phyloP scores from a whole-genome alignment of 2,888 invertebrate genomes.

The Epirrhoe alternata region DNA sequence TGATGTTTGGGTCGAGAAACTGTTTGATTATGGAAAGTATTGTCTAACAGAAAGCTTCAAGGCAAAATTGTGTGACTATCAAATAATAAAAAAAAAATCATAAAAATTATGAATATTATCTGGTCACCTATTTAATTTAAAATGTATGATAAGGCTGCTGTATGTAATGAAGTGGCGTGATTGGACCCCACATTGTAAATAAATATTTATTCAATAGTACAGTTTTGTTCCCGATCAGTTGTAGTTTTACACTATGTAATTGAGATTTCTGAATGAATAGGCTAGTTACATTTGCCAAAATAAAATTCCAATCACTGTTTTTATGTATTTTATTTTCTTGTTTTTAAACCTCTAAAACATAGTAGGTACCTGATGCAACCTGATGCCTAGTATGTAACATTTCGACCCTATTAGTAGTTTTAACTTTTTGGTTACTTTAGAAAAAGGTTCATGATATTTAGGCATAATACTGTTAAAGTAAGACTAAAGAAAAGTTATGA shows the following conservation, averaged over 20 bases:
- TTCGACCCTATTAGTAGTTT: no score
- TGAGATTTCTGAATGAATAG: constrained; percentile 77
- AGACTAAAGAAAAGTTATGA: no score
- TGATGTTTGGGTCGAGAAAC: background rate
- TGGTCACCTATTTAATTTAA: constrained; percentile 17
- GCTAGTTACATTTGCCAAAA: constrained; percentile 84
- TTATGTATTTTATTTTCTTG: constrained; percentile 30
- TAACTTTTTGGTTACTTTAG: no score
- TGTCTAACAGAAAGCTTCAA: background rate
- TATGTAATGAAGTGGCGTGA: constrained; percentile 55
- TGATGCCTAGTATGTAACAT: no score
- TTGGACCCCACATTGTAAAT: constrained; percentile 61
- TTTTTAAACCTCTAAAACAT: background rate
- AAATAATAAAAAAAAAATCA: background rate
- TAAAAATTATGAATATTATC: constrained; percentile 1
- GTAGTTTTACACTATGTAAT: constrained; percentile 76
- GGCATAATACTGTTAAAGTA: no score
- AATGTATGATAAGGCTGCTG: constrained; percentile 24
- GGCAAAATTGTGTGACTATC: background rate
- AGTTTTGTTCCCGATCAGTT: constrained; percentile 58
- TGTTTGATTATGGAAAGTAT: background rate
- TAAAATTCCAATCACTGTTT: constrained; percentile 83
- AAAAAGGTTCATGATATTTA: no score
- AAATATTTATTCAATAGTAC: constrained; percentile 71
- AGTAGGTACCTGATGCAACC: background rate